Base-by-base conservation (phyloP, 2,113 vertebrate genomes). In the Xenopus borealis region DNA sequence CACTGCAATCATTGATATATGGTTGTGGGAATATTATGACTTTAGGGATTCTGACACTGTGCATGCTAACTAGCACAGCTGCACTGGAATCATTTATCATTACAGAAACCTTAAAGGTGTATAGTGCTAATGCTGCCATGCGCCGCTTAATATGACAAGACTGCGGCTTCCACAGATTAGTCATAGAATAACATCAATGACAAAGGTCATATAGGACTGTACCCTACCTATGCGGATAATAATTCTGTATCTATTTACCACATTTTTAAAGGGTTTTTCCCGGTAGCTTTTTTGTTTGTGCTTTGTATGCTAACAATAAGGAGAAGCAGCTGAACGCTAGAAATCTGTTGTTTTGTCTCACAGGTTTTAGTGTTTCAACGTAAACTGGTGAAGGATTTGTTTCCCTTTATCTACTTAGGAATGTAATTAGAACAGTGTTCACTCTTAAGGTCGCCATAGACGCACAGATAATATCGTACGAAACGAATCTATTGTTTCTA, bases 171-270 rank as follows among this genome's bases (percentile, higher is more conserved):
- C 72, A 12, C 7, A 74, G 79, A 80, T 83, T 80, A 80, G 63
- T 86, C 79, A 78, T 33, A 9, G 0, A 23, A 58, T 57, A 17
- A 73, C 69, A 82, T 84, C 79, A 47, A 4, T 23, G 68, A 53
- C 58, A 79, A 83, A 87, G 78, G 80, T 82, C 79, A 79, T 45
- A 74, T 16, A 78, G 65, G 72, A 77, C 71, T 7, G 30, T 47
- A 50, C 82, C 82, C 81, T 79, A 47, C 78, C 66, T 72, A 72
- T 69, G 65, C 65, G 69, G 80, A 75, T 77, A 61, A 59, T 74
- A 62, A 69, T 82, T 82, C 78, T 86, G 33, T 40, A 40, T 40
- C 33, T 69, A 18, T 1, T 70, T 78, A 66, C 45, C 20, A 13
- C 66, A 64, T 77, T 77, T 77, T 20, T 30, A 55, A 70, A 64